phyloP scores from a whole-genome alignment of 2,797 vertebrate genomes.

The Pygocentrus nattereri region DNA sequence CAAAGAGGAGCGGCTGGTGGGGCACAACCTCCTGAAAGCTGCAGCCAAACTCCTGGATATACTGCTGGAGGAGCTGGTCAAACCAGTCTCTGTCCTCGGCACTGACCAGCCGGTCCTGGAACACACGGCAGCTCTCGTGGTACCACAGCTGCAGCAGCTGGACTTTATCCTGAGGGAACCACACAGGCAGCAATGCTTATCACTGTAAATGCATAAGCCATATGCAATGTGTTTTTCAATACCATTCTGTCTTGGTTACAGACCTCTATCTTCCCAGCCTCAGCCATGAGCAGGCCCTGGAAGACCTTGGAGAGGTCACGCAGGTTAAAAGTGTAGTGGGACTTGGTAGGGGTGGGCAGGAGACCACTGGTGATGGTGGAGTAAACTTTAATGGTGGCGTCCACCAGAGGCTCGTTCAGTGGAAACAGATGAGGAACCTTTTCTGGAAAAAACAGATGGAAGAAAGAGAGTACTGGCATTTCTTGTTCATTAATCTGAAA shows the following conservation, averaged over 20 bases:
- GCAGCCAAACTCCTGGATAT: constrained; percentile 82
- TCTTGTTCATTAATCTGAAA: too few relatives aligned
- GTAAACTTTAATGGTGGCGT: constrained; percentile 85
- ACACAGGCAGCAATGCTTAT: neutral
- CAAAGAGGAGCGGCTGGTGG: constrained; percentile 85
- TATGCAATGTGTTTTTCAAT: too few relatives aligned
- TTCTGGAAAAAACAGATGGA: constrained; percentile 57
- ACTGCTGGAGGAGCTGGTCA: constrained; percentile 78
- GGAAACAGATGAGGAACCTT: constrained; percentile 73
- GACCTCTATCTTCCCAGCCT: constrained; percentile 83
- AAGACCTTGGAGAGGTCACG: constrained; percentile 95
- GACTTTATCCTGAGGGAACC: constrained; percentile 64
- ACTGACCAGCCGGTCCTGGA: constrained; percentile 88
- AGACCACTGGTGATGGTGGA: constrained; percentile 88
- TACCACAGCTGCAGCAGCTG: constrained; percentile 90
- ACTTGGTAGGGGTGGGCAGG: constrained; percentile 93
- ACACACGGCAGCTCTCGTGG: constrained; percentile 90
- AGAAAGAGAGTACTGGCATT: neutral
- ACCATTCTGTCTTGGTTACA: too few relatives aligned
- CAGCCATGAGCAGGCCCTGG: constrained; percentile 92
- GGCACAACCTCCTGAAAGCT: constrained; percentile 82
- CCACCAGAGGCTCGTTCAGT: constrained; percentile 82
- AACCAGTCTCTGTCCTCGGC: constrained; percentile 88
- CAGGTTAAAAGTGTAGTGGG: constrained; percentile 94
- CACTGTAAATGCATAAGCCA: too few relatives aligned